Evolutionary conservation across 2,888 invertebrate species (phyloP), one percentile per base, ranked within the genome.

Genomic region (Apomyelois bistriatella): DNA sequence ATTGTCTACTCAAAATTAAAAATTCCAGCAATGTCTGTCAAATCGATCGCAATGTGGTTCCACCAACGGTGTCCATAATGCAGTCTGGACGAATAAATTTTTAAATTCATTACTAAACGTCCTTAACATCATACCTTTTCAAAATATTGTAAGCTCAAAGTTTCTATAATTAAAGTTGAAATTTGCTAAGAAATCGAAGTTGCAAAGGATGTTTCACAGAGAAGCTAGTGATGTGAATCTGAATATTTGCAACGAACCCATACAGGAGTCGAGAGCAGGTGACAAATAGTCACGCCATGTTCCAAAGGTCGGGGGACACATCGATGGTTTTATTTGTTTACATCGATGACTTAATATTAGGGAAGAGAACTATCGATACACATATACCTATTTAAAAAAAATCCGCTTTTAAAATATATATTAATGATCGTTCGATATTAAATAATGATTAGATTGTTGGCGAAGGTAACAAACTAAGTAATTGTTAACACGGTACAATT

Each of bases 201-300:
- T 43, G 35, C 60, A 57, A 66, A 65, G 57, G 67, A 56, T 65
- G 61, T 74, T 79, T 69, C 58, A 47, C 59, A 56, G 52, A 54
- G 51, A 9, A 54, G 58, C 55, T 70, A 68, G 74, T 79, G 85
- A 89, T 87, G 84, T 70, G 78, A 87, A 89, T 88, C 87, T 81
- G 78, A 75, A 79, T 87, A 84, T 86, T 82, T 74, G 72, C 77
- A 76, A 78, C 80, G 72, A 78, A 74, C 74, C 72, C 74, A 81
- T 88, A 88, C 89, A 78, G 90, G 87, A 90, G 90, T 89, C 88
- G 74, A 82, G 79, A 80, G 74, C 78, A 78, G 79, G 89, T 89
- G 90, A 90, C 90, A 90, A 90, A 90, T 89, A 89, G 90, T 86
- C 86, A 85, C 82, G 83, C 79, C 75, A 82, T 79, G 68, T 78